phyloP scores from a whole-genome alignment of 2,797 vertebrate species.

The Micromesistius poutassou region DNA sequence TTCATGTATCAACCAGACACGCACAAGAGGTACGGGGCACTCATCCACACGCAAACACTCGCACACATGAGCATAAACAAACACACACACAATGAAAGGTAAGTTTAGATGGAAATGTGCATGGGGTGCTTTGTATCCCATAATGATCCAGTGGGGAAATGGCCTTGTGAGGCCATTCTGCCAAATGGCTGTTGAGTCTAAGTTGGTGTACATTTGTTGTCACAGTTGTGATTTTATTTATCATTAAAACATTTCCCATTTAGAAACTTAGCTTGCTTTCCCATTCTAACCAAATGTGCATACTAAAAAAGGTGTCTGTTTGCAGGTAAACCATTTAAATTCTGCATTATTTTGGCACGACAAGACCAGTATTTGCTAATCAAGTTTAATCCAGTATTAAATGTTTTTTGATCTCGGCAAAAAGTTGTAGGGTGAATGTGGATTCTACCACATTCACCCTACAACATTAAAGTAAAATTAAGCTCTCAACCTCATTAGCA shows the following conservation, averaged over 20 bases:
- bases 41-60: slow-evolving; percentile 55
- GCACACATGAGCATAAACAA: slow-evolving; percentile 18
- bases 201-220: not conserved
- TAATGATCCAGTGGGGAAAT: not conserved
- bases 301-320: not conserved
- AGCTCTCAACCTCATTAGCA: not conserved
- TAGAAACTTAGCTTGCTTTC: not conserved
- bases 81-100: slow-evolving; percentile 6
- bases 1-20: slow-evolving; percentile 79
- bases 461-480: not conserved
- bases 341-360: not conserved
- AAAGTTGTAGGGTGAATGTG: not conserved
- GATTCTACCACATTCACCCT: not conserved
- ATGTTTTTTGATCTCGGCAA: not conserved
- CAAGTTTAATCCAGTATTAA: not conserved
- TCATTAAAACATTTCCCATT: not conserved
- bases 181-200: not conserved
- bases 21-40: slow-evolving; percentile 74
- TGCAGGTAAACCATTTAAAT: not conserved
- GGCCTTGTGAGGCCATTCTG: not conserved
- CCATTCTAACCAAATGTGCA: not conserved
- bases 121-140: not conserved
- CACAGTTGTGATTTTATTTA: not conserved
- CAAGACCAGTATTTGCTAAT: not conserved
- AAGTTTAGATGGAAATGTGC: slow-evolving; percentile 7